Evolutionary conservation across 2,113 vertebrate genomes (phyloP), one percentile per base, ranked within the genome.

Genomic region (Nothoprocta pentlandii): DNA sequence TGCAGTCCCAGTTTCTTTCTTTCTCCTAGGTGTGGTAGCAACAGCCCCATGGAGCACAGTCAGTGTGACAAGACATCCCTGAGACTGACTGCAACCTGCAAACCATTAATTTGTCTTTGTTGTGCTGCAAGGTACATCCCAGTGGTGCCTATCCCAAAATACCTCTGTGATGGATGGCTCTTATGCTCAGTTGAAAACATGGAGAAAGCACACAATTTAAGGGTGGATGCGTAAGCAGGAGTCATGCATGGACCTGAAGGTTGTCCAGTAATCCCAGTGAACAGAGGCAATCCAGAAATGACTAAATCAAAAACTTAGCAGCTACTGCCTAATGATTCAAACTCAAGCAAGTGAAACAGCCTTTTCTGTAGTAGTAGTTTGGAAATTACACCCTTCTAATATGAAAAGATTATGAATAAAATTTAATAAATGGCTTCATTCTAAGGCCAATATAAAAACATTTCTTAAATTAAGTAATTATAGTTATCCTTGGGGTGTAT

Each of bases 401-500:
- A 53, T 51, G 22, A 53, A 12, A 88, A 16, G 16, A 74, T 47
- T 71, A 41, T 12, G 25, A 64, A 88, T 54, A 75, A 93, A 85
- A 78, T 6, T 56, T 86, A 75, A 71, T 32, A 47, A 75, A 83
- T 22, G 82, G 41, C 8, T 79, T 87, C 56, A 71, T 6, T 73
- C n/a, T 34, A 83, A 11, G 13, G 85, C 19, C 34, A 70, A 78
- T 39, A 56, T 28, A 76, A 77, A 78, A 80, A 23, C 2, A 32
- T 71, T 67, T 47, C 25, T 85, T 83, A 28, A 89, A 68, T 56
- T 74, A 88, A 94, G 77, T 80, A 80, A 28, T 87, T 74, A 36
- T 4, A 63, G 36, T 39, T 82, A 34, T 12, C 32, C 73, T 80
- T 63, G 23, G 85, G 32, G 20, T 14, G 41, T 68, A 12, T 59